Conservation (phyloP, 1,140 invertebrate species). For the Ceratoteleas bidentatus region DNA sequence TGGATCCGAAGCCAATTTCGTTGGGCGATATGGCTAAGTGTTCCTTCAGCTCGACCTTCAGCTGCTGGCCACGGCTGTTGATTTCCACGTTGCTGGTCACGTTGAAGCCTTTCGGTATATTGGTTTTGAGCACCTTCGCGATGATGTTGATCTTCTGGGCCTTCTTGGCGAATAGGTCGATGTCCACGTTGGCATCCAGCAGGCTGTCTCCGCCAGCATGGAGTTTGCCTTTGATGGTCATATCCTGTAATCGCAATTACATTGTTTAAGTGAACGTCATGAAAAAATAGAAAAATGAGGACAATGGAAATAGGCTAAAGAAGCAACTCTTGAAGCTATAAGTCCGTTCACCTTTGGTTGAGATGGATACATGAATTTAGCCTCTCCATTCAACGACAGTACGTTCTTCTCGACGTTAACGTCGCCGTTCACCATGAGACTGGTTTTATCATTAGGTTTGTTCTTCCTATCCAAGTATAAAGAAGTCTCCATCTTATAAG, state of each 20-base stretch:
- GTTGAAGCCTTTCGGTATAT: conserved; percentile 75
- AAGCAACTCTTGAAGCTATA: too few relatives aligned
- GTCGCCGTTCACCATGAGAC: conserved; percentile 79
- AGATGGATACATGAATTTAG: conserved; percentile 85
- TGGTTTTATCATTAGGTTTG: conserved; percentile 85
- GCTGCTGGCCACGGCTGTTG: conserved; percentile 78
- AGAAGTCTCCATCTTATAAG: conserved; percentile 80
- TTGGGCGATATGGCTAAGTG: conserved; percentile 69
- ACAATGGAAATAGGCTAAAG: too few relatives aligned
- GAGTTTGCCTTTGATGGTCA: conserved; percentile 80
- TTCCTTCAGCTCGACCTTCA: conserved; percentile 76
- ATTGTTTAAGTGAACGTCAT: background rate
- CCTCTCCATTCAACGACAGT: conserved; percentile 81
- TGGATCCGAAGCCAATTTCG: conserved; percentile 73
- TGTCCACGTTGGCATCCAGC: conserved; percentile 80
- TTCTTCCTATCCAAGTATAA: conserved; percentile 87
- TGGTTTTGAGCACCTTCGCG: conserved; percentile 69
- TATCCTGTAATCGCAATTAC: conserved; percentile 74
- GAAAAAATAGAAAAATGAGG: too few relatives aligned
- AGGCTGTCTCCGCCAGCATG: conserved; percentile 77
- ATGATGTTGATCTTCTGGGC: conserved; percentile 83
- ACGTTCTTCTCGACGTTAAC: conserved; percentile 79
- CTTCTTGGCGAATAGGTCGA: conserved; percentile 82
- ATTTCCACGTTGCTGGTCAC: conserved; percentile 73
- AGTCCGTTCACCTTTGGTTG: conserved; percentile 86